These are phyloP conservation scores for Ptilorrhoa leucosticta DNA, from an alignment of 2,113 vertebrate species.

Conservation along the genomic window DNA sequence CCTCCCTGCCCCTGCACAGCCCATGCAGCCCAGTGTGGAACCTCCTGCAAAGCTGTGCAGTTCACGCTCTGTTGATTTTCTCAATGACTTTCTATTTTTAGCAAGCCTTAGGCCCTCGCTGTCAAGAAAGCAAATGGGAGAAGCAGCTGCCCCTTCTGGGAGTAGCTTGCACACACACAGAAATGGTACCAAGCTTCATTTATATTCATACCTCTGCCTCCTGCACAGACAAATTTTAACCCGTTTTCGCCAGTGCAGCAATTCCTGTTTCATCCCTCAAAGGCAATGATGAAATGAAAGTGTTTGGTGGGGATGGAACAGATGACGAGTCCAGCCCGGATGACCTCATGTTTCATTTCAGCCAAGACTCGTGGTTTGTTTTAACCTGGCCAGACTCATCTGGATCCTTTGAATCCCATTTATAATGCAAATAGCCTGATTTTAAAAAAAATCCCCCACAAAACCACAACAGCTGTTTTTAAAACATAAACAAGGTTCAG, in stretches of 20 bases:
- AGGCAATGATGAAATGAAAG: background rate
- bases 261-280: background rate
- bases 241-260: background rate
- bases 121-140: slow-evolving; percentile 61
- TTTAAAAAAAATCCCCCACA: background rate
- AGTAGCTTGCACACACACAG: slow-evolving; percentile 9
- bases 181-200: background rate
- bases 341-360: background rate
- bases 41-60: slow-evolving; percentile 37
- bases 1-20: background rate
- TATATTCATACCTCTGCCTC: slow-evolving; percentile 27
- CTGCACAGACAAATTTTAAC: slow-evolving; percentile 14
- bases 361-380: background rate
- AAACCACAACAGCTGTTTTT: background rate
- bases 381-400: background rate
- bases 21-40: background rate
- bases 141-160: slow-evolving; percentile 56
- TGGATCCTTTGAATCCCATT: background rate
- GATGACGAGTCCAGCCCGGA: background rate
- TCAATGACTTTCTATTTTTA: slow-evolving; percentile 71
- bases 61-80: slow-evolving; percentile 66
- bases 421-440: background rate
- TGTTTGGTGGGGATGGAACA: background rate
- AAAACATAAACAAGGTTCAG: background rate
- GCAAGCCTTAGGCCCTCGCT: slow-evolving; percentile 39